Evolutionary conservation across 2,113 vertebrate species (phyloP), one percentile per base, ranked within the genome.

Genomic region (Sinocyclocheilus grahami): DNA sequence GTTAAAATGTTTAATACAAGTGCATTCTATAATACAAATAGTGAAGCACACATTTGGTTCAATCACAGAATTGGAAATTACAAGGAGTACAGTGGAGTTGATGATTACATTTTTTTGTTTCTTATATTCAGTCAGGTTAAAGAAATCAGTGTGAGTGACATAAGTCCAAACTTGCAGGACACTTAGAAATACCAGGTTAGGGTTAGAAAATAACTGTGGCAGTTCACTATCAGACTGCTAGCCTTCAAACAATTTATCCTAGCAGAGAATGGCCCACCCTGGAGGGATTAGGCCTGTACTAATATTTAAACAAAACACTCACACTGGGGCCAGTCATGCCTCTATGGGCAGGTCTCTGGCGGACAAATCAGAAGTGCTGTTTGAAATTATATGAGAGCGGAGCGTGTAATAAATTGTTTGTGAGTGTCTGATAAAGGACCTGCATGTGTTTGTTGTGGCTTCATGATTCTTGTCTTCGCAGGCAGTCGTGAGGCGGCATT

Each of bases 401-500:
- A 86, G 75, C 76, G 48, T 46, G 42, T 46, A 46, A 46, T 46
- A 10, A 46, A 46, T 9, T 60, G 55, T 81, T 46, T 85, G 71
- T n/a, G 60, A 87, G 27, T 63, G 58, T 76, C 67, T 81, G 11
- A 83, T 72, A 82, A 80, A 83, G 81, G 37, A 48, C 78, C 53
- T 60, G 30, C 37, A 27, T 71, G 39, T 81, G 48, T 62, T 76
- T 87, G 69, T 53, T 78, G 58, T 63, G 24, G 27, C 55, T 80
- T 85, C 55, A 9, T 80, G 24, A 75, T 62, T 58, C 18, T 89
- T 37, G 89, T 75, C 86, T 74, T 18, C 0, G 0, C 84, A 97
- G 98, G 97, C 92, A 99, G 98, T 92, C 96, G 97, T 82, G 98
- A 99, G 92, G 97, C 97, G 5, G 98, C 98, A 0, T 99, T 99